Conservation (phyloP, 2,113 vertebrate genomes). For the Rhinogobius similis region DNA sequence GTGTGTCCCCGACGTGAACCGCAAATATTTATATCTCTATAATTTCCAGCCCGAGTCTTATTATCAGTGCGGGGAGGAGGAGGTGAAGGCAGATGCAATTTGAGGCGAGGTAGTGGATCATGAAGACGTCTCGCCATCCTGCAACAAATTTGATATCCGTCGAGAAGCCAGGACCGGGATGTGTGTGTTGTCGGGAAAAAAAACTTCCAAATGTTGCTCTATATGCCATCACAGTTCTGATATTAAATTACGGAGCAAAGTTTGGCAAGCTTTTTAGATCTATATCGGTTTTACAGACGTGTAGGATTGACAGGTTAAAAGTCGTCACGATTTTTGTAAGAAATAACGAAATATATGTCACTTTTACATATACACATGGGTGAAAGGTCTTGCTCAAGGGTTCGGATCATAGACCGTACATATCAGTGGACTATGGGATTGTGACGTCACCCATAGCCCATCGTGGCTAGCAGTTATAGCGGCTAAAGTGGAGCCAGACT, state of each 20-base stretch:
- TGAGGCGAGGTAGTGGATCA: conserved; percentile 63
- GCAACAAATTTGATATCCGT: conserved; percentile 68
- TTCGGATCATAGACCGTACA: no score
- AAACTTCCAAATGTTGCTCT: conserved; percentile 49
- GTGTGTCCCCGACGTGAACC: conserved; percentile 41
- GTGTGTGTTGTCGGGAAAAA: conserved; percentile 45
- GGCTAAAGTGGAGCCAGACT: no score
- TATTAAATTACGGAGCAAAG: conserved; percentile 56
- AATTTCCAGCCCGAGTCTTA: conserved; percentile 57
- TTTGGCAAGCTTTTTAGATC: conserved; percentile 24
- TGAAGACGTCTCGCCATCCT: conserved; percentile 60
- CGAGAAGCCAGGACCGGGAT: conserved; percentile 63
- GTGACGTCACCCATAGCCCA: no score
- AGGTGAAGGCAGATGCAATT: conserved; percentile 61
- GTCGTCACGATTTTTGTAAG: background rate
- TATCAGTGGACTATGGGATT: no score
- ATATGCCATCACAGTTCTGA: conserved; percentile 54
- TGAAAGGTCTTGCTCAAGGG: no score
- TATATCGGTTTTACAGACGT: conserved; percentile 47
- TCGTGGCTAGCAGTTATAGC: no score
- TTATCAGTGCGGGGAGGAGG: conserved; percentile 58
- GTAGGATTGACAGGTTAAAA: background rate
- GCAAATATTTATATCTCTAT: conserved; percentile 42
- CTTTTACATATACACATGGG: no score
- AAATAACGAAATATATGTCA: no score